Conservation (phyloP, 2,113 vertebrate genomes). For the Nothobranchius kuhntae region DNA sequence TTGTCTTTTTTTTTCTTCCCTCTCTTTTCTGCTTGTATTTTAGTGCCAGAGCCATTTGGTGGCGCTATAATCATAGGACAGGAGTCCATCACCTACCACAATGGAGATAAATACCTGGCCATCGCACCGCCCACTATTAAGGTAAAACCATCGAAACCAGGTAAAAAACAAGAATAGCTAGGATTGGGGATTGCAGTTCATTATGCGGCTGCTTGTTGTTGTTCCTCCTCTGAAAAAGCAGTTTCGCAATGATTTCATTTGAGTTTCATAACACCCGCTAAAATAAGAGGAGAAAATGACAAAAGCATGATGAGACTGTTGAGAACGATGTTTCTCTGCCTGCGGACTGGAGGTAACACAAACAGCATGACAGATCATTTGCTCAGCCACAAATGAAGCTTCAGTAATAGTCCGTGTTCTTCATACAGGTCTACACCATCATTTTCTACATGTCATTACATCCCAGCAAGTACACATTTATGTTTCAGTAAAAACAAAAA, state of each 20-base stretch:
- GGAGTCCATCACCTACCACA: slow-evolving; percentile 98
- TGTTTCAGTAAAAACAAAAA: not conserved
- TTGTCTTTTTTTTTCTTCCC: not conserved
- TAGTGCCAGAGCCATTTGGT: slow-evolving; percentile 97
- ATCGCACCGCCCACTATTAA: slow-evolving; percentile 98
- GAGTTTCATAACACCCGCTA: not conserved
- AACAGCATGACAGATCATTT: not conserved
- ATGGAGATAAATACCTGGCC: slow-evolving; percentile 96
- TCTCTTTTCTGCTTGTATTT: slow-evolving; percentile 46
- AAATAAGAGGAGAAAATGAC: not conserved
- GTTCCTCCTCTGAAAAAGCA: not conserved
- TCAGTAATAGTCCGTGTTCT: not conserved
- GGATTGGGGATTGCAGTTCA: too few relatives aligned
- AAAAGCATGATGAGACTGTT: not conserved
- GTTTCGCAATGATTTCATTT: not conserved
- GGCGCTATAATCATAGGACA: slow-evolving; percentile 98
- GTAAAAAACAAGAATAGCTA: too few relatives aligned
- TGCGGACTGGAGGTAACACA: not conserved
- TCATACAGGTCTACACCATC: not conserved
- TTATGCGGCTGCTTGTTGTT: not conserved
- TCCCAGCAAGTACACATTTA: not conserved
- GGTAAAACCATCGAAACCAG: slow-evolving; percentile 71
- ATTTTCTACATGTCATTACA: not conserved
- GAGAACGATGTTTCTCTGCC: not conserved
- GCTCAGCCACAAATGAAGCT: not conserved